Percentiles rank a stretch among this genome's conserved stretches.
phyloP scores from a whole-genome alignment of 2,797 vertebrate species.

The Sardinella longiceps region DNA sequence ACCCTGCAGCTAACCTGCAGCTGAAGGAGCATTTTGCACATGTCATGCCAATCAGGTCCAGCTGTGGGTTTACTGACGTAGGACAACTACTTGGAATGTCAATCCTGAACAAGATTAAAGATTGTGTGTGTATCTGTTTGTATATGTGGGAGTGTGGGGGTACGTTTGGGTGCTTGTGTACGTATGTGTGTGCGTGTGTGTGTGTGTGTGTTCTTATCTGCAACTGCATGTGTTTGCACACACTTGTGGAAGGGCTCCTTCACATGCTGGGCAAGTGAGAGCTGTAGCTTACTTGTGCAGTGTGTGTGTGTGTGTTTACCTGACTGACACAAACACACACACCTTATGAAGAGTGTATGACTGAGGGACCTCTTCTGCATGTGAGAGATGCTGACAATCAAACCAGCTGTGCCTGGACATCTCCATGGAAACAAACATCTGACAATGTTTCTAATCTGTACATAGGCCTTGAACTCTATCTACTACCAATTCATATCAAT shows the following conservation, averaged over 20 bases:
- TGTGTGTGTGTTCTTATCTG: neutral
- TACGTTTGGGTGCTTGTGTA: neutral
- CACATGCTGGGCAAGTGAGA: neutral
- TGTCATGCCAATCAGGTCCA: neutral
- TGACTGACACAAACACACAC: neutral
- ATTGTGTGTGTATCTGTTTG: neutral
- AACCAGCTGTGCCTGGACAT: neutral
- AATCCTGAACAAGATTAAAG: neutral
- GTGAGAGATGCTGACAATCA: constrained; percentile 4
- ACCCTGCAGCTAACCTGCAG: neutral
- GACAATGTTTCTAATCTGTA: neutral
- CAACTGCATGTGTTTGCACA: neutral
- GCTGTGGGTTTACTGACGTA: no score
- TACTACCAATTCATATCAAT: neutral
- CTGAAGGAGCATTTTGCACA: neutral
- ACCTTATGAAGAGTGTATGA: neutral
- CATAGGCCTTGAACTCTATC: neutral
- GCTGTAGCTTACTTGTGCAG: neutral
- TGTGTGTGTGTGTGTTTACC: neutral
- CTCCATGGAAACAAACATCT: neutral
- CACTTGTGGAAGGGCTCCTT: neutral
- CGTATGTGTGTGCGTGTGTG: neutral
- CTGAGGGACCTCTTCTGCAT: neutral
- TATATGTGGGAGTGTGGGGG: neutral
- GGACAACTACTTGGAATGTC: neutral